phyloP scores from a whole-genome alignment of 2,797 vertebrate species.

The Taeniopygia guttata region DNA sequence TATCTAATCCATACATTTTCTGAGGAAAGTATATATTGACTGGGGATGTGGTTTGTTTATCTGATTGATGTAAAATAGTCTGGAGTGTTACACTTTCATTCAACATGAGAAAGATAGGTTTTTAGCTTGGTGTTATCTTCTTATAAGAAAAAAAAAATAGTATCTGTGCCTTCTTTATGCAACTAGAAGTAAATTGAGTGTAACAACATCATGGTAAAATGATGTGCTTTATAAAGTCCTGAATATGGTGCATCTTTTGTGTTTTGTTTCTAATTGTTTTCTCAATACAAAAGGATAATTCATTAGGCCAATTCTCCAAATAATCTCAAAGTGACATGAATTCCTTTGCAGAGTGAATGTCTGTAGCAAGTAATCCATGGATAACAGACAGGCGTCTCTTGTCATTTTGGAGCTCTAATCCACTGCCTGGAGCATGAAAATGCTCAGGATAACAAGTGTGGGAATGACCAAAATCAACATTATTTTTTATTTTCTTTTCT shows the following conservation, averaged over 20 bases:
- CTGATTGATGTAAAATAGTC: background rate
- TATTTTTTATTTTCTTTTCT: slow-evolving; percentile 75
- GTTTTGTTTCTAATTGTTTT: slow-evolving; percentile 58
- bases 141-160: background rate
- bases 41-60: background rate
- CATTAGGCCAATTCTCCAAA: slow-evolving; percentile 68
- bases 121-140: slow-evolving; percentile 1
- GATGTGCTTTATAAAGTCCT: slow-evolving; percentile 42
- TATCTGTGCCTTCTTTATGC: background rate
- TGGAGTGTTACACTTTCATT: background rate
- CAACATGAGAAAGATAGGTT: background rate
- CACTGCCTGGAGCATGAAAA: slow-evolving; percentile 74
- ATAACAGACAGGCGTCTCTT: slow-evolving; percentile 75
- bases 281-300: slow-evolving; percentile 68
- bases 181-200: slow-evolving; percentile 22
- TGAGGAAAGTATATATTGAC: background rate
- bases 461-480: slow-evolving; percentile 77
- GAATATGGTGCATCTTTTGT: slow-evolving; percentile 59
- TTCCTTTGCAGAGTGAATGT: slow-evolving; percentile 71
- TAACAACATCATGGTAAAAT: slow-evolving; percentile 47
- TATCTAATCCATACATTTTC: background rate
- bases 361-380: slow-evolving; percentile 75
- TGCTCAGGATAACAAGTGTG: slow-evolving; percentile 75
- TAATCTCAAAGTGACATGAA: slow-evolving; percentile 73
- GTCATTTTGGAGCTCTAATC: slow-evolving; percentile 77